A percentile compares a stretch with the other conserved stretches of the same genome.
Evolutionary conservation across 2,888 invertebrate species (phyloP).

Genomic region (Fissipunctia ypsillon): DNA sequence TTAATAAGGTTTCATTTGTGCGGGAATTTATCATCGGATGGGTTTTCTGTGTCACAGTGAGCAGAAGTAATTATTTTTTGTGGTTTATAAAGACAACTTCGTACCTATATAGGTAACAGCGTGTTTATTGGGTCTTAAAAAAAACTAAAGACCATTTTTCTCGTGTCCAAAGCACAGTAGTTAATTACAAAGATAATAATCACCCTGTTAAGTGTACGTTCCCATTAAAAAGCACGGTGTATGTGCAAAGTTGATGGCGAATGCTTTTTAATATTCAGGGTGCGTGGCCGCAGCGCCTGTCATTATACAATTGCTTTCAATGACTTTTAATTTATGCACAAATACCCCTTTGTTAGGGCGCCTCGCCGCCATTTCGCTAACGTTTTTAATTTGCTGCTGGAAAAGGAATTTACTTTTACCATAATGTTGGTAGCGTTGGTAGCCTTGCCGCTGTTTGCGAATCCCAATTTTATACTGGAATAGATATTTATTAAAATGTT

Average conservation of each 20-base stretch:
- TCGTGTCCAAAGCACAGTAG: constrained; percentile 13
- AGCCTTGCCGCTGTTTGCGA: constrained; percentile 27
- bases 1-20: background rate
- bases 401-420: constrained; percentile 47
- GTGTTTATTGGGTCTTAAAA: background rate
- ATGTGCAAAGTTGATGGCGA: constrained; percentile 34
- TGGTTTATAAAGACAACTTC: background rate
- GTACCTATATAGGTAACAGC: too few species aligned
- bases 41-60: background rate
- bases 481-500: constrained; percentile 38
- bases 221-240: constrained; percentile 21
- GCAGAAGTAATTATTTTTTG: background rate
- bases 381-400: constrained; percentile 48
- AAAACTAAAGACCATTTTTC: constrained; percentile 14
- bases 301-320: constrained; percentile 65
- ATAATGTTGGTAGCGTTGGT: constrained; percentile 41
- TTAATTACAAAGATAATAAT: constrained; percentile 49
- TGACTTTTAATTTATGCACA: constrained; percentile 66
- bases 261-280: constrained; percentile 53
- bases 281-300: constrained; percentile 44
- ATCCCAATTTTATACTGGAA: constrained; percentile 39
- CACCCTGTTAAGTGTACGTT: constrained; percentile 17
- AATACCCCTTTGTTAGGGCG: constrained; percentile 58
- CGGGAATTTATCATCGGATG: background rate
- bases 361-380: constrained; percentile 53